Base-by-base conservation (phyloP, 2,888 invertebrate species). In the Heliconius ismenius region DNA sequence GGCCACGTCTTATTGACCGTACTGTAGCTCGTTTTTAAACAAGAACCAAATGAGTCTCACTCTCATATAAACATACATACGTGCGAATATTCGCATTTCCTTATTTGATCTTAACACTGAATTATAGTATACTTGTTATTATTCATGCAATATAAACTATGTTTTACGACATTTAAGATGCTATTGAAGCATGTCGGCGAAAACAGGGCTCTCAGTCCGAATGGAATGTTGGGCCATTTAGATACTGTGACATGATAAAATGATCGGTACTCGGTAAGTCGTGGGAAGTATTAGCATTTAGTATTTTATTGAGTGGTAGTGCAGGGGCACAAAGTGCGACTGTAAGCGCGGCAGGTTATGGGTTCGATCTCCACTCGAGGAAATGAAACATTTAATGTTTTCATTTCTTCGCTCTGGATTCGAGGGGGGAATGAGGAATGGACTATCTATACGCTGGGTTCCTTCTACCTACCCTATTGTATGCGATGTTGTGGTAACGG, bases 81-180 rank as follows among this genome's bases (percentile, higher is more conserved):
- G 43, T 3, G 67, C 3, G 4, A n/a, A 58, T 28, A 69, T 69
- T 58, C 32, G 58, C 15, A 32, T 36, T 58, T 58, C 70, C 58
- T 70, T 58, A 70, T 54, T 70, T 54, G 69, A n/a, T 70, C n/a
- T 70, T n/a, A 70, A 70, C 54, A 54, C 32, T 32, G 54, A 28
- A 54, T 69, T 69, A 70, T 58, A 28, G 26, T 28, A 15, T 13
- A 21, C 11, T 26, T 32, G 21, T 21, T 69, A 28, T 32, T 54
- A 13, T n/a, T 26, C 39, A 21, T 69, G 28, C 28, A 2, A 32
- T 32, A 39, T 24, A 39, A 36, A 11, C 9, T 24, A 67, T 43
- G 24, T 24, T 67, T 67, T 39, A 67, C 39, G 24, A 65, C 39
- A 39, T 24, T 13, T 13, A 15, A 15, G 2, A 26, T 15, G 39